Evolutionary conservation across 2,797 vertebrate genomes (phyloP), one percentile per base, ranked within the genome.

Genomic region (Prionace glauca): DNA sequence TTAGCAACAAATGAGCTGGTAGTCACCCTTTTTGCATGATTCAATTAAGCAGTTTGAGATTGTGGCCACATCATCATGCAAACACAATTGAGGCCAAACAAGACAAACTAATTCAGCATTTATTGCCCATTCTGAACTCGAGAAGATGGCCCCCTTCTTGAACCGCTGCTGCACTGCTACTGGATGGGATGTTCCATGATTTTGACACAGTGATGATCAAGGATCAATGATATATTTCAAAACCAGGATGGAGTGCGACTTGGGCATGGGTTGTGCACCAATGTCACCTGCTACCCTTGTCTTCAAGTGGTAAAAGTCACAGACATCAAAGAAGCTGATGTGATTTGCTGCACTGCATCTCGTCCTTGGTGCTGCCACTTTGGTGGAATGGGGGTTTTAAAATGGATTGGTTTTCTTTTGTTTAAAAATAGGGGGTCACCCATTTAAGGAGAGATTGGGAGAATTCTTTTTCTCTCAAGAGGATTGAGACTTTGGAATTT

Each of bases 1-100:
- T 91, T 60, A 91, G 60, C 88, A 91, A 16, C 29, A 91, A 91
- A n/a, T 16, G 60, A 90, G 56, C 87, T 65, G 87, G 88, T n/a
- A 18, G 88, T 62, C 88, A 91, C 14, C 88, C n/a, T 90, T 62
- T 14, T 62, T 29, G 87, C 29, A 62, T 62, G 29, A 91, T 32
- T 91, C 88, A 91, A 91, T 65, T 91, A 91, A 91, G 60, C 60
- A 65, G 29, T 91, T 36, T 91, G 88, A 62, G 60, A 91, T 36
- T 65, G 56, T 36, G 16, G 1, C 60, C 16, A 14, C 60, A 20
- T n/a, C 88, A 36, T 32, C 16, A 56, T 18, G 26, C 60, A 65
- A 91, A 32, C 88, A 65, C 56, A n/a, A 29, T 12, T 14, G 74
- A 16, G 11, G 32, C 1, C 11, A 29, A 12, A 56, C 50, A 56